These are phyloP conservation scores for Lichenostomus cassidix DNA, from an alignment of 2,113 vertebrate species.

Conservation along the genomic window DNA sequence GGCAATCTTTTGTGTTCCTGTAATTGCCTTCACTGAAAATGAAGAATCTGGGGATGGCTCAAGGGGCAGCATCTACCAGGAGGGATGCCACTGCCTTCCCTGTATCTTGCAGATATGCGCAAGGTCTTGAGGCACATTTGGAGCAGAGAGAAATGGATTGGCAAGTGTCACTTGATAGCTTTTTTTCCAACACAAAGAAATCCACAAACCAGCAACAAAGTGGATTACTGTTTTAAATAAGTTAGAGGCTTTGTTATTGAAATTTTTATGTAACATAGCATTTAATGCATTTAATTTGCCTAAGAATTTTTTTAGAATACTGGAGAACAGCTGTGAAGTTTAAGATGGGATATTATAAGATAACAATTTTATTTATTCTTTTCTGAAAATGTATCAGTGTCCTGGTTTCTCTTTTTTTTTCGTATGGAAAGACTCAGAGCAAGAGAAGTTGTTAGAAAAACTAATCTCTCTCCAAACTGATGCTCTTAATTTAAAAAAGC, in stretches of 20 bases:
- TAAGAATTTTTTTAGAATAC: background rate
- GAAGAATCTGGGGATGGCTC: background rate
- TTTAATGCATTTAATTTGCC: background rate
- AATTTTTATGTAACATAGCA: background rate
- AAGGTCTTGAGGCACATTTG: background rate
- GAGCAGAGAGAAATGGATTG: background rate
- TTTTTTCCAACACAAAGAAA: background rate
- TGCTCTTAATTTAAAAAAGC: background rate
- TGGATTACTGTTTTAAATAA: background rate
- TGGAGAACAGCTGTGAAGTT: background rate
- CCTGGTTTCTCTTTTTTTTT: background rate
- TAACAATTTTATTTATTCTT: background rate
- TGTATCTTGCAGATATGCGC: background rate
- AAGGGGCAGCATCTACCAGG: background rate
- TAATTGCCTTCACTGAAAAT: conserved; percentile 44
- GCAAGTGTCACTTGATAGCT: background rate
- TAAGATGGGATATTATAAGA: background rate
- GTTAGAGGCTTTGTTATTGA: background rate
- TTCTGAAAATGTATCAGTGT: background rate
- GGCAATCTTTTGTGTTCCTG: conserved; percentile 32
- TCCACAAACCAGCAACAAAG: background rate
- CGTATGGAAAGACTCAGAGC: background rate
- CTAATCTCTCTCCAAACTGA: background rate
- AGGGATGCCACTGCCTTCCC: background rate
- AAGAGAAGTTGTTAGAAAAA: background rate